Evolutionary conservation across 2,888 invertebrate species (phyloP), one percentile per base, ranked within the genome.

Genomic region (Coleophora deauratella): DNA sequence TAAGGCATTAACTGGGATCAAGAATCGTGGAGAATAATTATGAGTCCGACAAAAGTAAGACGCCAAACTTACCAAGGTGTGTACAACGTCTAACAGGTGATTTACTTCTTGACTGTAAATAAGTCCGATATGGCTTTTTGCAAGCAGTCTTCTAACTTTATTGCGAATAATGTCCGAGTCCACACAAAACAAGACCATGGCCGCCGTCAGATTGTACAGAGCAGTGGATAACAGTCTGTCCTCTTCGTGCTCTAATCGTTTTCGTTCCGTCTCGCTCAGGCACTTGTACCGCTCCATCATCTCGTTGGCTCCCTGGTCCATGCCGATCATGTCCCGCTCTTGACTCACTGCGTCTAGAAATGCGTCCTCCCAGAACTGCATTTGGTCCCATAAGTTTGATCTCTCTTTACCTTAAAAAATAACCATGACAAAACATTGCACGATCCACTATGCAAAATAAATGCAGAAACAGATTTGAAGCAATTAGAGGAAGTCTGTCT

Each of bases 351-450:
- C 98, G 80, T 99, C 99, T 42, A 99, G 86, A 69, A 99, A 99
- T 0, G 97, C 95, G 71, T 99, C 99, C 72, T 99, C 99, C 99
- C 99, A 99, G 79, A 99, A 99, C 66, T 97, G 97, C 95, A 97
- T 96, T 87, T 99, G 97, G 77, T 99, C 98, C 99, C 99, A 99
- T 27, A 99, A 80, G 42, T 91, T 89, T 2, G 95, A 93, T 52
- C 97, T 80, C 50, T 96, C 95, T 73, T 96, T 96, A 30, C 90
- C 86, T 86, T 31, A 49, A 48, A 41, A 36, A 33, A 14, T 37
- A 15, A 21, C 3, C 3, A 21, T 21, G 21, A 21, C 21, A 21
- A 21, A 4, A 21, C 6, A 6, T 6, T 21, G n/a, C n/a, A n/a
- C n/a, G n/a, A n/a, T n/a, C n/a, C n/a, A n/a, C n/a, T n/a, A n/a